phyloP scores from a whole-genome alignment of 1,140 invertebrate genomes.

The Latrodectus geometricus region DNA sequence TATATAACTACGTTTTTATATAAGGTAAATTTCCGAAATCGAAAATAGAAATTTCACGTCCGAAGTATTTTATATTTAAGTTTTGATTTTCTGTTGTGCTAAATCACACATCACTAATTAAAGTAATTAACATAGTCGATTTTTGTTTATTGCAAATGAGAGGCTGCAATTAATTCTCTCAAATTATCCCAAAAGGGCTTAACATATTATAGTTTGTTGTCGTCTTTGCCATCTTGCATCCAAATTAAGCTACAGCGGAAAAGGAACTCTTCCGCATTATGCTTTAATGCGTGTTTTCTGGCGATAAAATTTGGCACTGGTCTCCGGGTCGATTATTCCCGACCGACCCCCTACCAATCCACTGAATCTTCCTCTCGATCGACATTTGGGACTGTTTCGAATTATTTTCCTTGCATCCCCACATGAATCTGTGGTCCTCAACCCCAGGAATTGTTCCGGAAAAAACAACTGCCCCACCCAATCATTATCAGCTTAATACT shows the following conservation, averaged over 20 bases:
- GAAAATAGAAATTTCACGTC: no score
- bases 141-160: no score
- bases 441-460: not conserved
- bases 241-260: not conserved
- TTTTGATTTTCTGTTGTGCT: no score
- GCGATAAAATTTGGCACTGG: conserved; percentile 55
- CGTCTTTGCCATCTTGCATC: no score
- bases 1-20: no score
- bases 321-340: conserved; percentile 42
- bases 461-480: not conserved
- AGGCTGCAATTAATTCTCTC: no score
- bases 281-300: conserved; percentile 38
- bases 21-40: no score
- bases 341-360: not conserved
- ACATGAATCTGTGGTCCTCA: not conserved
- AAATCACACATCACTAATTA: no score
- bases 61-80: no score
- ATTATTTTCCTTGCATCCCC: not conserved
- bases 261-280: conserved; percentile 29
- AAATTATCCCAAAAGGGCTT: no score
- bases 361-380: conserved; percentile 11
- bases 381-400: not conserved
- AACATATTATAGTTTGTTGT: no score
- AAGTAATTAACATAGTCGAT: no score
- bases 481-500: not conserved